A percentile compares a stretch with the other conserved stretches of the same genome.
These are phyloP conservation scores for Toxotes chatareus DNA, from an alignment of 2,113 vertebrate species.

Conservation along the genomic window DNA sequence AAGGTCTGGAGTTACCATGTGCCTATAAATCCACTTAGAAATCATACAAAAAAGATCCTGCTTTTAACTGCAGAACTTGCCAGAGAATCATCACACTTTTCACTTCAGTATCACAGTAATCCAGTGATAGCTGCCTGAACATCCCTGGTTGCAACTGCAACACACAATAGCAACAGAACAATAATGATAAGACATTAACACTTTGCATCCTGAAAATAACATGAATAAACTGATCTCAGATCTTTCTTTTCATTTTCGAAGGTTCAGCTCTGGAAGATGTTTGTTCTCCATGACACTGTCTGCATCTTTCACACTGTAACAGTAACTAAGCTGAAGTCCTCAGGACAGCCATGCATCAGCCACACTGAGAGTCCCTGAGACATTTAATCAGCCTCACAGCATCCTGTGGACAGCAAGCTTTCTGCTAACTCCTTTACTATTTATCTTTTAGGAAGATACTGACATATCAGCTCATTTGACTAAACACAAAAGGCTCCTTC, in stretches of 20 bases:
- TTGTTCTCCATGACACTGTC: background rate
- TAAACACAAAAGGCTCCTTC: background rate
- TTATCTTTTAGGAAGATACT: background rate
- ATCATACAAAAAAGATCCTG: too few relatives aligned
- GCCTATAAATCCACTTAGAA: too few relatives aligned
- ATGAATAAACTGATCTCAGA: background rate
- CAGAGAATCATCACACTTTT: too few relatives aligned
- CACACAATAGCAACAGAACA: background rate
- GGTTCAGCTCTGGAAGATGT: background rate
- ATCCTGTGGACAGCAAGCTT: background rate
- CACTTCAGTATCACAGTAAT: too few relatives aligned
- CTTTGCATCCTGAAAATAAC: background rate
- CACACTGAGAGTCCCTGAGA: background rate
- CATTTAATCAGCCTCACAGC: constrained; percentile 14
- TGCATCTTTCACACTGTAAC: background rate
- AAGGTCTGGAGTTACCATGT: too few relatives aligned
- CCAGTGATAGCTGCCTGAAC: too few relatives aligned
- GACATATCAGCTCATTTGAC: background rate
- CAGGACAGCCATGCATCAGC: constrained; percentile 20
- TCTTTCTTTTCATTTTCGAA: background rate
- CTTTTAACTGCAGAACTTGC: too few relatives aligned
- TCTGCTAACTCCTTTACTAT: background rate
- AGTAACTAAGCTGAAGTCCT: background rate
- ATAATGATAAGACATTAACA: background rate
- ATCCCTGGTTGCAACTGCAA: too few relatives aligned